Conservation (phyloP, 2,888 invertebrate species). For the Eupithecia tripunctaria region DNA sequence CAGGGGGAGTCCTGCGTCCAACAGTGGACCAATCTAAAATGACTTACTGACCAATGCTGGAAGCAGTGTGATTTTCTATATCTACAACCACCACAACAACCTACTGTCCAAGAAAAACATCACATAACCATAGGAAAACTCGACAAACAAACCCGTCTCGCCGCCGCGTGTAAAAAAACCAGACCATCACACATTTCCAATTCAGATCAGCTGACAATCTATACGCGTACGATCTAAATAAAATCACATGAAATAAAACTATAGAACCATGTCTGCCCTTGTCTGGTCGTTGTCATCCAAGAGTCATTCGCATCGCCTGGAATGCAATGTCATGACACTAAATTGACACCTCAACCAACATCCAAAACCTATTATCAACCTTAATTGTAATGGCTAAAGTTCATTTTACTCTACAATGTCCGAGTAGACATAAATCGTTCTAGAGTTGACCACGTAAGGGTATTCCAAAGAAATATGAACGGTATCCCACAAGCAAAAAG, state of each 20-base stretch:
- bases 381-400: conserved; percentile 20
- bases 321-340: conserved; percentile 80
- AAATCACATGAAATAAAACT: conserved; percentile 35
- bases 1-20: too few relatives aligned
- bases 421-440: conserved; percentile 45
- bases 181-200: background rate
- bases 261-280: conserved; percentile 73
- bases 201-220: conserved; percentile 3
- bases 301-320: conserved; percentile 80
- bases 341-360: conserved; percentile 39
- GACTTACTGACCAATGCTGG: too few relatives aligned
- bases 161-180: too few relatives aligned
- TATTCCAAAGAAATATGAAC: conserved; percentile 60
- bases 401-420: conserved; percentile 22
- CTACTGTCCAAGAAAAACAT: too few relatives aligned
- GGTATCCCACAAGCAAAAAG: conserved; percentile 62
- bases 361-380: conserved; percentile 44
- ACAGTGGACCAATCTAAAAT: too few relatives aligned
- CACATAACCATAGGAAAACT: too few relatives aligned
- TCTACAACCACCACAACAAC: too few relatives aligned
- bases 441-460: background rate
- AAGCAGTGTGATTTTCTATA: too few relatives aligned
- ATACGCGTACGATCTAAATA: conserved; percentile 11
- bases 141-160: background rate
- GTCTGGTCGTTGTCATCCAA: conserved; percentile 80